Conservation (phyloP, 2,888 invertebrate species). For the Cheilosia variabilis region DNA sequence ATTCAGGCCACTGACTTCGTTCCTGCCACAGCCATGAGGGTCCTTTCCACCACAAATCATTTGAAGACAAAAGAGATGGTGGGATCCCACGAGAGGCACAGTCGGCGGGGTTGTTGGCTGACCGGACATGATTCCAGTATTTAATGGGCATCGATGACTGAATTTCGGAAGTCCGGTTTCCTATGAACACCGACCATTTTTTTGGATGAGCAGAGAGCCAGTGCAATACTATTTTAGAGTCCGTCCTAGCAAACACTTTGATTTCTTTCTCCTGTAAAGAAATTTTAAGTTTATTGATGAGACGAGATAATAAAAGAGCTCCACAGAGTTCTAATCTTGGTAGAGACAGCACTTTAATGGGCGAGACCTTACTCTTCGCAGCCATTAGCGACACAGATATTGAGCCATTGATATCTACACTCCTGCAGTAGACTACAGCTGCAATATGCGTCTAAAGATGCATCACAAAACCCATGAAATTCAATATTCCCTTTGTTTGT, state of each 20-base stretch:
- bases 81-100: not conserved
- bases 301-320: not conserved
- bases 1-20: not conserved
- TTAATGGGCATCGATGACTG: too few species aligned
- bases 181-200: not conserved
- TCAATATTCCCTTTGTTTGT: not conserved
- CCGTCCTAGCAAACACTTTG: too few species aligned
- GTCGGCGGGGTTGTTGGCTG: too few species aligned
- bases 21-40: not conserved
- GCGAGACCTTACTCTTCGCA: constrained; percentile 1
- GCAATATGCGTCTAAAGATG: constrained; percentile 14
- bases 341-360: constrained; percentile 12
- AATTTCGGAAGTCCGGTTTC: too few species aligned
- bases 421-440: not conserved
- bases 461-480: constrained; percentile 14
- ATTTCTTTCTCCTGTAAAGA: too few species aligned
- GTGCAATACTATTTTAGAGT: not conserved
- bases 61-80: not conserved
- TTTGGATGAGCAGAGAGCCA: constrained; percentile 6
- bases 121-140: not conserved
- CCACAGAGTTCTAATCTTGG: constrained; percentile 13
- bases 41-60: not conserved
- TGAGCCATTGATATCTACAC: not conserved
- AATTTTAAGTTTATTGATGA: too few species aligned
- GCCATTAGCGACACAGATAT: not conserved